Percentiles rank a stretch among this genome's conserved stretches.
These are phyloP conservation scores for Clanis bilineata DNA, from an alignment of 2,888 invertebrate species.

Conservation along the genomic window DNA sequence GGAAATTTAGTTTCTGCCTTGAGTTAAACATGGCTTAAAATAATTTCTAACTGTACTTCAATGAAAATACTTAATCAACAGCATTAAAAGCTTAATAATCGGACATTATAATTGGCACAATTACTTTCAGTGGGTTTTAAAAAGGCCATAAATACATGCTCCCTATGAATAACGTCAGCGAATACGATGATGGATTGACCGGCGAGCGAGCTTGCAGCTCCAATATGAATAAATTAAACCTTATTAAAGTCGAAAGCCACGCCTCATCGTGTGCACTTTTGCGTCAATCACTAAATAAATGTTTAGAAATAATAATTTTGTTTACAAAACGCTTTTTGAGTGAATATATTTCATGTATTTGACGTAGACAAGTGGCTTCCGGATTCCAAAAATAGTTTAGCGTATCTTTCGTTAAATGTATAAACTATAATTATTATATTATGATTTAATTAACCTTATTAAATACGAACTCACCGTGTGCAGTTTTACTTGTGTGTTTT, in stretches of 20 bases:
- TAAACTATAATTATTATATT: no score
- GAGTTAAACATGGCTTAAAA: background rate
- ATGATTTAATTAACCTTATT: no score
- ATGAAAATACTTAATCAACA: background rate
- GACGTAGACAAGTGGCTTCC: no score
- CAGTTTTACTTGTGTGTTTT: no score
- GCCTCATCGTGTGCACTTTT: constrained; percentile 1
- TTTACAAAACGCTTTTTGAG: no score
- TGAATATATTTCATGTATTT: no score
- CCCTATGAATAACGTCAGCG: constrained; percentile 27
- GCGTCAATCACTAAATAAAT: background rate
- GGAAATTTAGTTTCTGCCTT: no score
- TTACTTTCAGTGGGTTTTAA: constrained; percentile 15
- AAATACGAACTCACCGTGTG: no score
- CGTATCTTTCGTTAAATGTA: no score
- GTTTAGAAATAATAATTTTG: no score
- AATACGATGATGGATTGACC: constrained; percentile 45
- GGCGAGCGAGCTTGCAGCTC: constrained; percentile 33
- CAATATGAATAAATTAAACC: constrained; percentile 46
- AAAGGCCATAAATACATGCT: constrained; percentile 22
- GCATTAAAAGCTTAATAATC: background rate
- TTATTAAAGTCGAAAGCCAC: constrained; percentile 35
- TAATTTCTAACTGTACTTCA: no score
- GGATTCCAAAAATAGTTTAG: no score
- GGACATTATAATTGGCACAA: constrained; percentile 1